Conservation (phyloP, 2,113 vertebrate genomes). For the Ammodytes dubius region DNA sequence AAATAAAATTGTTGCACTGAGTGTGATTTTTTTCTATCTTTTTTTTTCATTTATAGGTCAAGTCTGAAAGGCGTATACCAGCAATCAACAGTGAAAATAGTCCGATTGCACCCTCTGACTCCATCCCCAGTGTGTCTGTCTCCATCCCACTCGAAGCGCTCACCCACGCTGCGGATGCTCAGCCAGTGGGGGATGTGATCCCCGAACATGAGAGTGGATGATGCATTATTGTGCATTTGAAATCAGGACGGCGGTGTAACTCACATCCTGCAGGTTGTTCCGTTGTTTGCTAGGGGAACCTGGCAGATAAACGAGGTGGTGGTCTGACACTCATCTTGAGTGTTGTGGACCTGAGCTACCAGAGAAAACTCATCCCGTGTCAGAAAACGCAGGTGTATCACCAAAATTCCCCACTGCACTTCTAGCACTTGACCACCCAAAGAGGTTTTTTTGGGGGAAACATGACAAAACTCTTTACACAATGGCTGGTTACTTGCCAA, state of each 20-base stretch:
- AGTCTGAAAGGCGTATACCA: conserved; percentile 50
- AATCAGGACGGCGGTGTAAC: conserved; percentile 33
- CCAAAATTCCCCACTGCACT: conserved; percentile 15
- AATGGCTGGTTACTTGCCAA: conserved; percentile 32
- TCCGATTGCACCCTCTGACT: conserved; percentile 57
- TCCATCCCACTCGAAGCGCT: conserved; percentile 76
- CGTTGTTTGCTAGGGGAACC: conserved; percentile 16
- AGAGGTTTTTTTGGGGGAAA: conserved; percentile 14
- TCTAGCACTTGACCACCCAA: conserved; percentile 31
- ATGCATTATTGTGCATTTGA: conserved; percentile 37
- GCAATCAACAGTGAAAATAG: conserved; percentile 58
- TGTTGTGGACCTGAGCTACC: conserved; percentile 20
- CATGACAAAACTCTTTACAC: conserved; percentile 7
- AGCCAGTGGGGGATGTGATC: conserved; percentile 57
- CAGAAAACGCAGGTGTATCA: conserved; percentile 10
- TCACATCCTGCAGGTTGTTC: conserved; percentile 46
- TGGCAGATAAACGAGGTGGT: conserved; percentile 32
- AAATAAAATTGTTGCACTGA: neutral
- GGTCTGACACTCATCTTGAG: conserved; percentile 39
- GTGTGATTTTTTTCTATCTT: neutral
- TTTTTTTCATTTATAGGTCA: conserved; percentile 55
- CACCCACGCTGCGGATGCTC: conserved; percentile 55
- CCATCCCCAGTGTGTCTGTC: conserved; percentile 74
- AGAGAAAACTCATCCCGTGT: conserved; percentile 42
- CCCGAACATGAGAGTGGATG: conserved; percentile 74